Base-by-base conservation (phyloP, 2,888 invertebrate species). In the Sipha maydis region DNA sequence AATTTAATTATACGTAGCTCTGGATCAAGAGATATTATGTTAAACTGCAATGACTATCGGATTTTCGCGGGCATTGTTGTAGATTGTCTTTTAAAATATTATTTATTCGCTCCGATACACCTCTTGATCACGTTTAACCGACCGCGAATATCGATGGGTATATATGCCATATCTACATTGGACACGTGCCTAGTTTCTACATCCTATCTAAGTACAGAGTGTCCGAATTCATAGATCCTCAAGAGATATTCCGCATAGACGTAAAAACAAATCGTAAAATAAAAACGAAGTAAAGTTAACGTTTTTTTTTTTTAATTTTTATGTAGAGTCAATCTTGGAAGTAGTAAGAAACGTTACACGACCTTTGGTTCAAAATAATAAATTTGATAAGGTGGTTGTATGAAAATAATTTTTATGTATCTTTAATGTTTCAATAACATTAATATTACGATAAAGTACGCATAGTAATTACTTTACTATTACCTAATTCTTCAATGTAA, bases 91-190 rank as follows among this genome's bases (percentile, higher is more conserved):
- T 54, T 25, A 25, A 83, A 54, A 31, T 83, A 54, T 71, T 71
- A 48, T 34, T 83, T 71, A 71, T 71, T 54, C 48, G 48, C 31
- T 83, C 21, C 31, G 48, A 69, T 71, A 48, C 48, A 71, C 31
- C 71, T 48, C 25, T 71, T 54, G 71, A 71, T 83, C 31, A 7
- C 25, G 31, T 28, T 71, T 48, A 48, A 82, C 14, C 31, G 31
- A 82, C 48, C 48, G 31, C 21, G n/a, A 69, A 82, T n/a, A 8
- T 28, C 67, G 9, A 3, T 41, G 38, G n/a, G 41, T 41, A n/a
- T 76, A 48, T 61, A 61, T 76, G n/a, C n/a, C 76, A 14, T 25
- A 41, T 17, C 71, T 28, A 71, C 71, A 31, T 69, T 48, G 48
- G 14, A 14, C 2, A 14, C 48, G 11, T 48, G 48, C 48, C 14